Base-by-base conservation (phyloP, 2,113 vertebrate species). In the Andinoacara biseriatus region DNA sequence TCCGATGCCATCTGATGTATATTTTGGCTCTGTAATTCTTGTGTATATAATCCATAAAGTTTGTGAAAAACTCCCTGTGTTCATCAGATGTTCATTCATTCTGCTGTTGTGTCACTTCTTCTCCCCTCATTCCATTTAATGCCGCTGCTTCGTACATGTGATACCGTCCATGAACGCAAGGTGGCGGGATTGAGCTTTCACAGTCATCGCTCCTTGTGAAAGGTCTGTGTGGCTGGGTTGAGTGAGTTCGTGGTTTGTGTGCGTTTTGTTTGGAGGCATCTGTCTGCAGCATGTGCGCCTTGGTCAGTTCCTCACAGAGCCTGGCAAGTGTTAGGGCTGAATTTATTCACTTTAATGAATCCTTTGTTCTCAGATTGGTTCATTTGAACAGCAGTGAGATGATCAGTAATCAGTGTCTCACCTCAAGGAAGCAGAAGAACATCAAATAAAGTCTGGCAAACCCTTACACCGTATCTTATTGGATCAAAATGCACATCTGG, bases 11-110 rank as follows among this genome's bases (percentile, higher is more conserved):
- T 88, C 83, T 77, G 38, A 65, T 91, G 91, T 93, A 80, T 35
- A 78, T 89, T 81, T 85, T 83, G 76, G 61, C 81, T 89, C 83
- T 94, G 91, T 93, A 88, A 83, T 81, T 91, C 75, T 69, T 89
- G 58, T 94, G 86, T 94, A 90, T 85, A 92, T 91, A 88, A 84
- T 83, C 87, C 89, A 94, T 95, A 95, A 95, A 95, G 85, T 91
- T 94, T 94, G 72, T 94, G 90, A 90, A 74, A 94, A 91, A 87
- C 63, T 82, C 80, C 38, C 31, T 17, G 58, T 88, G 79, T 86
- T 89, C 89, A 89, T 84, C 77, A 33, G 46, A 72, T 31, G 24
- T 54, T n/a, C 22, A 78, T 86, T 79, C 26, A 58, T 24, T 81
- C 61, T 81, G 24, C 69, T 20, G 20, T 87, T 31, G 29, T 24